Percentiles rank a stretch among this genome's conserved stretches.
phyloP scores from a whole-genome alignment of 2,888 invertebrate genomes.

The Heliothis peltigera region DNA sequence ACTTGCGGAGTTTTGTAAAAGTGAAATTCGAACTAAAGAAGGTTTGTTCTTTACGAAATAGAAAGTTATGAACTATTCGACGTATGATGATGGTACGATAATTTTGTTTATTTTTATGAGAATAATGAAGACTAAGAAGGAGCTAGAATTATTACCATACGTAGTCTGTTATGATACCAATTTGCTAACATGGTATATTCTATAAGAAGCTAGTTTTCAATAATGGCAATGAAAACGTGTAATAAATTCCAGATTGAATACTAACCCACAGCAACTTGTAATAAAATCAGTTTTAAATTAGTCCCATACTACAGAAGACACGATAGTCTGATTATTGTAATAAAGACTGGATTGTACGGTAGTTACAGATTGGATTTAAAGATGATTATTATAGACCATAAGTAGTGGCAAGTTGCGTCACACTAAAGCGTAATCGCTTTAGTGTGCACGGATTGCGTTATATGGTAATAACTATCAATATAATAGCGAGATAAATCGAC shows the following conservation, averaged over 20 bases:
- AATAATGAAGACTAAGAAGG: not conserved
- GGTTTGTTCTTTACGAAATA: conserved; percentile 28
- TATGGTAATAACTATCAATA: conserved; percentile 10
- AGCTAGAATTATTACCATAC: not conserved
- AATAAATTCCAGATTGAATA: not conserved
- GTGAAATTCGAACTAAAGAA: conserved; percentile 44
- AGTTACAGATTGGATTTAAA: conserved; percentile 39
- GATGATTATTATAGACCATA: conserved; percentile 45
- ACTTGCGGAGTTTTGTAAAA: conserved; percentile 51
- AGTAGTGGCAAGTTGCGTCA: conserved; percentile 35
- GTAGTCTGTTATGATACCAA: too few relatives aligned
- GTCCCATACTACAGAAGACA: not conserved
- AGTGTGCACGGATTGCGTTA: conserved; percentile 11
- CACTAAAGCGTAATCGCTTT: conserved; percentile 33
- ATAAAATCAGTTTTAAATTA: conserved; percentile 1
- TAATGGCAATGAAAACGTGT: not conserved
- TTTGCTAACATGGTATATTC: too few relatives aligned
- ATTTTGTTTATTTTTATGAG: not conserved
- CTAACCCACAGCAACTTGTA: not conserved
- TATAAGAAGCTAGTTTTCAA: too few relatives aligned
- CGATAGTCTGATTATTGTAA: conserved; percentile 31
- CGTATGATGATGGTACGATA: conserved; percentile 4
- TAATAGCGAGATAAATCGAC: conserved; percentile 8
- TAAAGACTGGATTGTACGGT: conserved; percentile 33
- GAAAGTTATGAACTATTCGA: conserved; percentile 26